These are phyloP conservation scores for Papilio helenus DNA, from an alignment of 1,140 invertebrate genomes.

Conservation along the genomic window DNA sequence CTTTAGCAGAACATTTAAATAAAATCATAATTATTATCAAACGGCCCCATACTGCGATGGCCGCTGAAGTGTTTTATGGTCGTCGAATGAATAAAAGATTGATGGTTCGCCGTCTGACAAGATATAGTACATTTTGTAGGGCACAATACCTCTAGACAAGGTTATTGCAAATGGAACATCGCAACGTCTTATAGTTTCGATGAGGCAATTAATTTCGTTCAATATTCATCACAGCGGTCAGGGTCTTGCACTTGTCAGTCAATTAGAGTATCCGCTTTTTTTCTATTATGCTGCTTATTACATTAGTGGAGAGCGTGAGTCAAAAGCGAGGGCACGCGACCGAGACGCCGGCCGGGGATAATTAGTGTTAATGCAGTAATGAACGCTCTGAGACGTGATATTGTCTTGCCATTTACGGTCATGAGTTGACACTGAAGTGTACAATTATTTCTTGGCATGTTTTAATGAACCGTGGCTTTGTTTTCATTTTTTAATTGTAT, in stretches of 20 bases:
- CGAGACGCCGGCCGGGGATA: constrained; percentile 51
- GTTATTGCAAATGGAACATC: constrained; percentile 40
- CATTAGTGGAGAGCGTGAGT: constrained; percentile 73
- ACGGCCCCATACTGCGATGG: background rate
- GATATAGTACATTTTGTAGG: constrained; percentile 43
- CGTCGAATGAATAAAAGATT: constrained; percentile 56
- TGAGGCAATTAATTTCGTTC: constrained; percentile 47
- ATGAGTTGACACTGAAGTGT: constrained; percentile 9
- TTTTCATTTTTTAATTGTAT: background rate
- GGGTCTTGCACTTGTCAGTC: constrained; percentile 66
- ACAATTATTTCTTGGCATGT: background rate
- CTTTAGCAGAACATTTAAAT: no score
- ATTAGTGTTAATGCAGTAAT: constrained; percentile 65
- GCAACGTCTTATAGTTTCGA: constrained; percentile 33
- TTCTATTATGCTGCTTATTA: constrained; percentile 75
- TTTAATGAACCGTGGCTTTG: background rate
- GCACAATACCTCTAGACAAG: constrained; percentile 48
- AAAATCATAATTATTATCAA: constrained; percentile 3
- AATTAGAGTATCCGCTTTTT: constrained; percentile 79
- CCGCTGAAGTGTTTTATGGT: constrained; percentile 46
- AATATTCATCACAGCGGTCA: constrained; percentile 55
- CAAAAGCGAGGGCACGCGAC: constrained; percentile 70
- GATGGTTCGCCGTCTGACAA: constrained; percentile 51
- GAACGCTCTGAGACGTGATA: constrained; percentile 48
- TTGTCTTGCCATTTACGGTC: constrained; percentile 22